phyloP scores from a whole-genome alignment of 1,140 invertebrate species.

The Heliconius hermathena region DNA sequence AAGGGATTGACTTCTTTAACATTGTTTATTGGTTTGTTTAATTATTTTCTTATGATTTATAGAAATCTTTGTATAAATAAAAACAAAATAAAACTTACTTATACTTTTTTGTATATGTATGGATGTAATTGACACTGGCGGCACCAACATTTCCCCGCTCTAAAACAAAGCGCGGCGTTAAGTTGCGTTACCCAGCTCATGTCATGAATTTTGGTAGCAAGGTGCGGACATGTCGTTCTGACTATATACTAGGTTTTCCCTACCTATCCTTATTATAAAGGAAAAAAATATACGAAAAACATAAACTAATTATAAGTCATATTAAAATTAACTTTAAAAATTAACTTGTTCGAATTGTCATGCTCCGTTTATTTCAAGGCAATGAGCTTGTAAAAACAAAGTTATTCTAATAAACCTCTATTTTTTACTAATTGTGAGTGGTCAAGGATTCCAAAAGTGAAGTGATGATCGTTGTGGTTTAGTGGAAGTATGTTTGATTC shows the following conservation, averaged over 20 bases:
- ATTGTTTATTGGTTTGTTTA: not conserved
- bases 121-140: too few relatives aligned
- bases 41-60: not conserved
- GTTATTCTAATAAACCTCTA: not conserved
- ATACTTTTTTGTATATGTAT: too few relatives aligned
- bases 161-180: too few relatives aligned
- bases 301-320: not conserved
- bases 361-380: conserved; percentile 12
- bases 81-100: too few relatives aligned
- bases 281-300: not conserved
- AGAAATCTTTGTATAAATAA: not conserved
- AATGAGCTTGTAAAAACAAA: not conserved
- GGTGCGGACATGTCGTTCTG: too few relatives aligned
- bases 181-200: too few relatives aligned
- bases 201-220: too few relatives aligned
- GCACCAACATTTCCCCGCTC: too few relatives aligned
- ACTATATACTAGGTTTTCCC: too few relatives aligned
- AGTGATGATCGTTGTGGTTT: not conserved
- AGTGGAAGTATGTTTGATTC: not conserved
- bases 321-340: not conserved
- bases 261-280: too few relatives aligned
- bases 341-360: not conserved
- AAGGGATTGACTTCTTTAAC: not conserved
- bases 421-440: not conserved
- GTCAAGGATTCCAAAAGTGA: not conserved